Percentiles rank a stretch among this genome's conserved stretches.
Evolutionary conservation across 2,888 invertebrate species (phyloP).

Genomic region (Agriopis marginaria): DNA sequence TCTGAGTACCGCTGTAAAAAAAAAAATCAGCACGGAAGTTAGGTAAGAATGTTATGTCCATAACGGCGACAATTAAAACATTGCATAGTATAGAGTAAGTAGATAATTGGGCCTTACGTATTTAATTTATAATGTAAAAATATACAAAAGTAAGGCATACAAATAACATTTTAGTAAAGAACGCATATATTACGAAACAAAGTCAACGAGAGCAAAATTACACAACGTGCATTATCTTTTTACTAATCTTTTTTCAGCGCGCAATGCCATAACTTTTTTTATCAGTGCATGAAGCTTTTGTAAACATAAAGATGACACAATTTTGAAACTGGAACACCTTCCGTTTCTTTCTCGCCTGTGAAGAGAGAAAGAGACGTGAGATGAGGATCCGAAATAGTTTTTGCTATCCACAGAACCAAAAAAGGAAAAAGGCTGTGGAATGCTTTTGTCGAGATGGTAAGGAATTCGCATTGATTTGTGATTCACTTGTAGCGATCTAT

Average conservation of each 20-base stretch:
- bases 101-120: no score
- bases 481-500: conserved; percentile 14
- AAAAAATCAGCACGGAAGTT: conserved; percentile 1
- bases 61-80: not conserved
- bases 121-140: conserved; percentile 19
- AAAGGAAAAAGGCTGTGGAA: conserved; percentile 42
- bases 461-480: conserved; percentile 38
- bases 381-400: conserved; percentile 37
- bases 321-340: conserved; percentile 30
- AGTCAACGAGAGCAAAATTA: conserved; percentile 14
- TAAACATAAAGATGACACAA: conserved; percentile 35
- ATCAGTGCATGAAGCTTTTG: conserved; percentile 29
- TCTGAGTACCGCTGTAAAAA: not conserved
- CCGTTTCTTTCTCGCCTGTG: conserved; percentile 26
- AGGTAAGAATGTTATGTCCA: not conserved
- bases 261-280: conserved; percentile 23
- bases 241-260: conserved; percentile 13
- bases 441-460: conserved; percentile 44
- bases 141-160: conserved; percentile 45
- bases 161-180: conserved; percentile 19
- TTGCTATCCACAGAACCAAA: conserved; percentile 35
- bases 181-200: conserved; percentile 40
- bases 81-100: not conserved
- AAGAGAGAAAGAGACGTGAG: conserved; percentile 33
- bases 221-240: conserved; percentile 26